Percentiles rank a stretch among this genome's conserved stretches.
These are phyloP conservation scores for Dolichomitus sp. DNA, from an alignment of 2,888 invertebrate genomes.

Conservation along the genomic window DNA sequence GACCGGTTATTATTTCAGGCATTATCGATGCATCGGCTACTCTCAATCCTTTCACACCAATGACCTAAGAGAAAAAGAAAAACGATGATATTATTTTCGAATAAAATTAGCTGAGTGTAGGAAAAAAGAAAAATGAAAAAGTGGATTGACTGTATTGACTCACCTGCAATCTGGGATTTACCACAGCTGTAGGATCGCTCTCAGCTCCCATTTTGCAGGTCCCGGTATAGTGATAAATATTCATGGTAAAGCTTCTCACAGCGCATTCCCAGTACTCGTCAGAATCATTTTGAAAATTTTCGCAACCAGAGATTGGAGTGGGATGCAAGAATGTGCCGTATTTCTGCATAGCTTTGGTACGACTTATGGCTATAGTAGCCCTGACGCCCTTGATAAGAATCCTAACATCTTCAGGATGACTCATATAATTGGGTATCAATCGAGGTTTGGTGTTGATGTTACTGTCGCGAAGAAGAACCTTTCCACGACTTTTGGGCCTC, in stretches of 20 bases:
- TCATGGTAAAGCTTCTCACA: conserved; percentile 87
- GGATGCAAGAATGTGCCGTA: conserved; percentile 87
- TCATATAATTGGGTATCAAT: conserved; percentile 90
- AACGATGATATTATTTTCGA: neutral
- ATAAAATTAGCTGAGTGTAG: neutral
- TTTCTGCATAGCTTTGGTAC: conserved; percentile 88
- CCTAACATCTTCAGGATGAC: conserved; percentile 88
- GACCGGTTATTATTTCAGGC: conserved; percentile 89
- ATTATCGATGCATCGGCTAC: conserved; percentile 90
- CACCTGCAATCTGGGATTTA: conserved; percentile 88
- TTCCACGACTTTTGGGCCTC: conserved; percentile 89
- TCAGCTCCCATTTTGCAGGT: conserved; percentile 91
- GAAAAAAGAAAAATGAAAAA: conserved; percentile 6
- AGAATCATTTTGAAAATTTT: conserved; percentile 85
- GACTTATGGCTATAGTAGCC: conserved; percentile 87
- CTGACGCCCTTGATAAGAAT: conserved; percentile 88
- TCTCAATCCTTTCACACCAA: conserved; percentile 88
- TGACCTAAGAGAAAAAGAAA: conserved; percentile 68
- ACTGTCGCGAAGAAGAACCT: conserved; percentile 88
- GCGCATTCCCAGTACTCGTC: conserved; percentile 90
- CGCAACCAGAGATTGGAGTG: conserved; percentile 87
- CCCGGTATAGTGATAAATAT: conserved; percentile 89
- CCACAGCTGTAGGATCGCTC: conserved; percentile 88
- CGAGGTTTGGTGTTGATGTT: conserved; percentile 89
- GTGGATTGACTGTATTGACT: conserved; percentile 44